These are phyloP conservation scores for Tragelaphus strepsiceros DNA, from an alignment of 2,113 vertebrate genomes.

Conservation along the genomic window DNA sequence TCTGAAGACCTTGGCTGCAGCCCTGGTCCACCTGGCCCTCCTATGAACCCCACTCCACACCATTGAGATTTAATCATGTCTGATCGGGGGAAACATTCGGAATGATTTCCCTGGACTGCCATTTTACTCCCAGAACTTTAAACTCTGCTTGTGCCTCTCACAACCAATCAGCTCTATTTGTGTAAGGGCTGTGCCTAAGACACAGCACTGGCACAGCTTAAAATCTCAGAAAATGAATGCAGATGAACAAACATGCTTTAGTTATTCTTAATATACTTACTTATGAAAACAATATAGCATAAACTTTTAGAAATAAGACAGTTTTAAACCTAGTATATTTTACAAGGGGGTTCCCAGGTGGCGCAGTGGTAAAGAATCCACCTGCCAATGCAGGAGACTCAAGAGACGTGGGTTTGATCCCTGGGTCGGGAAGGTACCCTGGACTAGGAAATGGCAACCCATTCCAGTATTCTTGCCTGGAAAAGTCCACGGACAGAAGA, in stretches of 20 bases:
- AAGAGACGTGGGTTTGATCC: background rate
- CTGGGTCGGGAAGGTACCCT: background rate
- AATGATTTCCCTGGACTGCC: too few species aligned
- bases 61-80: background rate
- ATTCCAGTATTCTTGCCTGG: background rate
- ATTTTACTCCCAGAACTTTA: background rate
- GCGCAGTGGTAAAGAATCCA: background rate
- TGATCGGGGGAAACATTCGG: background rate
- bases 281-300: background rate
- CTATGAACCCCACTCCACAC: background rate
- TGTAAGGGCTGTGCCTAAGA: accelerated
- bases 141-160: background rate
- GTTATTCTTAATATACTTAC: too few species aligned
- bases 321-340: background rate
- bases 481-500: background rate
- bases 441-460: background rate
- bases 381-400: background rate
- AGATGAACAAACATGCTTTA: accelerated
- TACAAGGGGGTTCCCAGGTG: background rate
- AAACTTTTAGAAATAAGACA: background rate
- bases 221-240: too few species aligned
- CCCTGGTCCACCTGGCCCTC: background rate
- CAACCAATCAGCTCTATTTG: background rate
- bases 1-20: background rate
- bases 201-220: background rate